phyloP scores from a whole-genome alignment of 92 coral and sea anemone species.

The Phenganax marumi region DNA sequence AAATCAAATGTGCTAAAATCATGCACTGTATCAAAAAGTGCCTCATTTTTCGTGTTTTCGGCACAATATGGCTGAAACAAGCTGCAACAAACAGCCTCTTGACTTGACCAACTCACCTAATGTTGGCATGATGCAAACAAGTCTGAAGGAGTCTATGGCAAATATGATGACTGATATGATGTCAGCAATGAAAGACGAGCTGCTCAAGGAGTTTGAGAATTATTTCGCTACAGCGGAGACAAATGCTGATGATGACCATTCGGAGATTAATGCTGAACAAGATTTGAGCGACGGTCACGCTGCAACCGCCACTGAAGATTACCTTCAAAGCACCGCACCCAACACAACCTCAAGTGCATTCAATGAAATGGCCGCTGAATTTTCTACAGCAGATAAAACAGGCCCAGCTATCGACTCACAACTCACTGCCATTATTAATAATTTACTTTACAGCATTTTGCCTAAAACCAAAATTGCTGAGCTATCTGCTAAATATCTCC shows the following conservation, averaged over 20 bases:
- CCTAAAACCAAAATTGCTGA: constrained; percentile 56
- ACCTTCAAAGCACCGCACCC: neutral
- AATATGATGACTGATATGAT: constrained; percentile 17
- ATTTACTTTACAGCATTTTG: constrained; percentile 35
- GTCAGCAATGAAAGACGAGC: constrained; percentile 14
- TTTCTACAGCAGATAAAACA: constrained; percentile 41
- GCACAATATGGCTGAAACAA: too few species aligned
- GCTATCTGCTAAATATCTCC: constrained; percentile 33
- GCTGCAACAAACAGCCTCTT: too few species aligned
- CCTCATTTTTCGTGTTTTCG: too few species aligned
- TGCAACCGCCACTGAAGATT: neutral
- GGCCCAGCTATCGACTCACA: constrained; percentile 36
- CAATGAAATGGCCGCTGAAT: constrained; percentile 24
- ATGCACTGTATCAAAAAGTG: too few species aligned
- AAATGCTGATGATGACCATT: neutral
- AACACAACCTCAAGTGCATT: neutral
- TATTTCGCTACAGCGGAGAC: neutral
- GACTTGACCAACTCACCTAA: too few species aligned
- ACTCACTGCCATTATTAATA: constrained; percentile 28
- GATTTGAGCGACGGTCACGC: neutral
- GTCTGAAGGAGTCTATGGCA: constrained; percentile 3
- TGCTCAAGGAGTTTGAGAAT: neutral
- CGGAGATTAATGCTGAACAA: neutral
- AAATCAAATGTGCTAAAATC: too few species aligned
- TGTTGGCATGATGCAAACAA: neutral